A percentile compares a stretch with the other conserved stretches of the same genome.
Conservation (phyloP, 2,888 invertebrate species). For the Creontiades dilutus region DNA sequence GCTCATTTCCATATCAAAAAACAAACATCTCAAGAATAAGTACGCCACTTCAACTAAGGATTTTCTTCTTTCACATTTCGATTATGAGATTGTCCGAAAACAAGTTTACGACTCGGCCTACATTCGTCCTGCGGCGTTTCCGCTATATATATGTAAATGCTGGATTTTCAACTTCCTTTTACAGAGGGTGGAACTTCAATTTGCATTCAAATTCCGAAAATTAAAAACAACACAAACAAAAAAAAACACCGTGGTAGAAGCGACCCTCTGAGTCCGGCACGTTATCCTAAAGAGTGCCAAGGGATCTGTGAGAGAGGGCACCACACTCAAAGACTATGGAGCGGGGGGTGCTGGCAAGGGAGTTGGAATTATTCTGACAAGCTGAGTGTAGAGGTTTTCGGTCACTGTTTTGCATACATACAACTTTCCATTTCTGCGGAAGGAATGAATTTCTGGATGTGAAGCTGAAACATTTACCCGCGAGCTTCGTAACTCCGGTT, state of each 20-base stretch:
- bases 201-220: constrained; percentile 48
- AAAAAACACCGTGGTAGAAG: neutral
- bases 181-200: constrained; percentile 30
- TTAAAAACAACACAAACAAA: constrained; percentile 44
- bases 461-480: constrained; percentile 29
- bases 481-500: neutral
- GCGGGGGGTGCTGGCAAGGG: constrained; percentile 11
- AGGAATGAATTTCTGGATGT: constrained; percentile 44
- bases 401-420: constrained; percentile 62
- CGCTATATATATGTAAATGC: constrained; percentile 38
- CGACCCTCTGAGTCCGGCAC: neutral
- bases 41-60: too few species aligned
- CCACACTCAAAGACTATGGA: neutral
- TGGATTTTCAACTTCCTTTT: constrained; percentile 31
- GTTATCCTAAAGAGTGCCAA: constrained; percentile 32
- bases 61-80: too few species aligned
- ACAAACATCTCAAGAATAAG: too few species aligned
- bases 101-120: neutral
- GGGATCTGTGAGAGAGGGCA: constrained; percentile 17
- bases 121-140: constrained; percentile 20
- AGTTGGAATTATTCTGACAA: neutral
- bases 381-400: constrained; percentile 32
- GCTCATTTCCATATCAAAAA: too few species aligned
- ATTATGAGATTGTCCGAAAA: constrained; percentile 25
- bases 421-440: constrained; percentile 55